Conservation (phyloP, 2,888 invertebrate genomes). For the Suillia variegata region DNA sequence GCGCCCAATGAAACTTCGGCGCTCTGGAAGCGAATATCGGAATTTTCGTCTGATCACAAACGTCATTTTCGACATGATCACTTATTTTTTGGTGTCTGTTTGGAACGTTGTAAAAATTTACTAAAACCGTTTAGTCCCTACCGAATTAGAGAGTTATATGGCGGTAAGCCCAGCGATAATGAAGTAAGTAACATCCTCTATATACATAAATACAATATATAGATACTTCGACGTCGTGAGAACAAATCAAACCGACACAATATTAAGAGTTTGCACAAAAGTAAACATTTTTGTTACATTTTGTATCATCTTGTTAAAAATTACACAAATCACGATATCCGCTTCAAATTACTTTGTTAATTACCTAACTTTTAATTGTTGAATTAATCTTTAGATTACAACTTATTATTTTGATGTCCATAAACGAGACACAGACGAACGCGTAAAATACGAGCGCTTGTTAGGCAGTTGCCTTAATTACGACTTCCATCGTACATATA, state of each 20-base stretch:
- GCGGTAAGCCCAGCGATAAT: conserved; percentile 26
- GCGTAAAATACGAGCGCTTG: conserved; percentile 38
- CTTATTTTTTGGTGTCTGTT: conserved; percentile 49
- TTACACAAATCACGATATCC: too few species aligned
- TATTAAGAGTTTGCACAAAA: too few species aligned
- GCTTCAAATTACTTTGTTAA: too few species aligned
- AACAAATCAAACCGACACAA: too few species aligned
- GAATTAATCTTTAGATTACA: neutral
- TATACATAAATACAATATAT: neutral
- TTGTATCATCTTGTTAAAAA: too few species aligned
- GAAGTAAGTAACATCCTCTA: conserved; percentile 34
- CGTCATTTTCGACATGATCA: conserved; percentile 48
- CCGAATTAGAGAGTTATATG: conserved; percentile 31
- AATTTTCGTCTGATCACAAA: conserved; percentile 39
- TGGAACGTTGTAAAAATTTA: conserved; percentile 40
- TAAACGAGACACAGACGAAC: conserved; percentile 37
- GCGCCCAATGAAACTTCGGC: conserved; percentile 39
- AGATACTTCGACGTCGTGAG: too few species aligned
- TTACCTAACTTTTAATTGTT: too few species aligned
- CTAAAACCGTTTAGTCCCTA: conserved; percentile 27
- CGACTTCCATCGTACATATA: conserved; percentile 34
- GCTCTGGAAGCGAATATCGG: conserved; percentile 47
- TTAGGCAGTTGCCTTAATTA: conserved; percentile 48
- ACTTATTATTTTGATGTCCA: conserved; percentile 42
- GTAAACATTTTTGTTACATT: too few species aligned